Evolutionary conservation across 2,797 vertebrate species (phyloP).

Genomic region (Channallabes apus): DNA sequence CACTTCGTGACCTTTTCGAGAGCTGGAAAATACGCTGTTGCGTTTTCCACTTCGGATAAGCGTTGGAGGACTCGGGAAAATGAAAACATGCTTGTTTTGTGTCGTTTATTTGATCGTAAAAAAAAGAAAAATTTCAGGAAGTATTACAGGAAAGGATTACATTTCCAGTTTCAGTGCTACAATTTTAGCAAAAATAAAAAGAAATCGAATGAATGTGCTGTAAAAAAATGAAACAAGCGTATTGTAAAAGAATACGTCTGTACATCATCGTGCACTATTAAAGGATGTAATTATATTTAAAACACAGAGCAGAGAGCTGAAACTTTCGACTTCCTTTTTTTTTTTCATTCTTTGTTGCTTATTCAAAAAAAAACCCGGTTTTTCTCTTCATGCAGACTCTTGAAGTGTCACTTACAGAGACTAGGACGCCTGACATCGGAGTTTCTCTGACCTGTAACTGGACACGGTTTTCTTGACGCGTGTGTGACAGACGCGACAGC

Average conservation of each 20-base stretch:
- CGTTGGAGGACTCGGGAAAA: no score
- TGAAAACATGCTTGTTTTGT: neutral
- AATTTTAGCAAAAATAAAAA: neutral
- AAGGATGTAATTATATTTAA: neutral
- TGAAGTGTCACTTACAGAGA: slow-evolving; percentile 1
- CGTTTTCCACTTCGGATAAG: neutral
- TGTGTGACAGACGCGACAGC: slow-evolving; percentile 27
- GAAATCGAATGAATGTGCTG: no score
- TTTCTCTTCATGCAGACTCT: neutral
- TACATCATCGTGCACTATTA: neutral
- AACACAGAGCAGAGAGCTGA: no score
- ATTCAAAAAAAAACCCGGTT: slow-evolving; percentile 10
- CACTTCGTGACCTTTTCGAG: neutral
- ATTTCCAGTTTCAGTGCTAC: neutral
- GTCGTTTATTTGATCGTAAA: neutral
- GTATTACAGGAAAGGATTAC: neutral
- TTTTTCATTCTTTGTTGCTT: slow-evolving; percentile 13
- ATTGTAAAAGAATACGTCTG: no score
- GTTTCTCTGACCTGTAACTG: slow-evolving; percentile 25
- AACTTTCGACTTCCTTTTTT: neutral
- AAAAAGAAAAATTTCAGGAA: neutral
- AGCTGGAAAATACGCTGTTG: neutral
- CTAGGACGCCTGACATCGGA: neutral
- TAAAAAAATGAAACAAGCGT: no score
- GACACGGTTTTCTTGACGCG: slow-evolving; percentile 10